Evolutionary conservation across 2,888 invertebrate species (phyloP), one percentile per base, ranked within the genome.

Genomic region (Camptogramma bilineatum): DNA sequence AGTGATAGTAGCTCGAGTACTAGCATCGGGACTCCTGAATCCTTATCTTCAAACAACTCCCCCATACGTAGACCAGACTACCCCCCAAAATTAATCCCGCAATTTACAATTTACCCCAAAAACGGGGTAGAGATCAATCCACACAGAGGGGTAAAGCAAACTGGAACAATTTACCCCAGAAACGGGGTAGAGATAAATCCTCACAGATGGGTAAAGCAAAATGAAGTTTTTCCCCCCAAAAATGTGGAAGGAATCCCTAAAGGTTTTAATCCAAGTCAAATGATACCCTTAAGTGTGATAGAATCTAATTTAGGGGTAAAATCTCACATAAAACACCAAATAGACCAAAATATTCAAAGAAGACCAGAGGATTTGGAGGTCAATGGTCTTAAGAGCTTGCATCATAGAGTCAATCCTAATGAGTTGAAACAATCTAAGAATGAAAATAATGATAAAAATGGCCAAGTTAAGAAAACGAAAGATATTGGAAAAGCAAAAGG

Each of bases 1-100:
- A 31, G 17, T 19, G 51, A 54, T 16, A 51, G n/a, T 24, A 53
- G 18, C 10, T 24, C 48, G 3, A 42, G n/a, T n/a, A n/a, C n/a
- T n/a, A n/a, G 48, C n/a, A 34, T 34, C 2, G 17, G n/a, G 0
- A 53, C 52, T 5, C 47, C 34, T 1, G 19, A 1, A 17, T 4
- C n/a, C 4, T 39, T 18, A 5, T 53, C 53, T 3, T 7, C 18
- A 8, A 53, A 18, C 9, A 48, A 42, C 10, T 48, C 60, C 9
- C 53, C 53, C 3, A 10, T 5, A 16, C 60, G 24, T 3, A 18
- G 0, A 52, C 31, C 21, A 4, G n/a, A 24, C 18, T 34, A 52
- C 42, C 8, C 19, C 42, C n/a, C 17, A 42, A 44, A 44, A 28
- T 8, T 17, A 13, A 10, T 13, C 39, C 44, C 8, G 17, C 1